Evolutionary conservation across 2,888 invertebrate species (phyloP).

Genomic region (Idaea dimidiata): DNA sequence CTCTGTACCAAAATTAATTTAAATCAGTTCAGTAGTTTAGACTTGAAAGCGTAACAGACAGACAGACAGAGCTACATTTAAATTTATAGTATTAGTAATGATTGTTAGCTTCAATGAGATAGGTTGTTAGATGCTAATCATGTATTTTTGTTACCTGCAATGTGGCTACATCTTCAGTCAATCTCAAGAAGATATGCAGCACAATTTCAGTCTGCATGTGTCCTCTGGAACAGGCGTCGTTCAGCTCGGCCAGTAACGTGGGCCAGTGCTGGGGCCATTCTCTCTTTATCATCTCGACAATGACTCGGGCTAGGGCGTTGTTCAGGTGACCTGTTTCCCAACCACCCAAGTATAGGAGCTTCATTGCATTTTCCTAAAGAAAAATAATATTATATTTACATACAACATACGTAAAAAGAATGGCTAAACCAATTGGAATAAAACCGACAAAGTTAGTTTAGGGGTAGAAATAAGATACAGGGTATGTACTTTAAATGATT

Average conservation of each 20-base stretch:
- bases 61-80: too few species aligned
- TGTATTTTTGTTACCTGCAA: constrained; percentile 82
- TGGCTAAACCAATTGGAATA: too few species aligned
- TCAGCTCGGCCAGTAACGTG: constrained; percentile 89
- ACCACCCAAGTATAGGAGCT: constrained; percentile 88
- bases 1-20: too few species aligned
- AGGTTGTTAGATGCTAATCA: too few species aligned
- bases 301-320: constrained; percentile 92
- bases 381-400: constrained; percentile 5
- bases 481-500: too few species aligned
- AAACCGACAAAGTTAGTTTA: too few species aligned
- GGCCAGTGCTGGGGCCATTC: constrained; percentile 99
- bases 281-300: constrained; percentile 97
- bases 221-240: constrained; percentile 89
- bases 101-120: too few species aligned
- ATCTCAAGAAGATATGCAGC: constrained; percentile 90
- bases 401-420: too few species aligned
- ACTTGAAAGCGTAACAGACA: too few species aligned
- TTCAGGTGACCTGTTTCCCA: constrained; percentile 89
- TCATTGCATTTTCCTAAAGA: constrained; percentile 91
- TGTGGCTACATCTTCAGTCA: constrained; percentile 96
- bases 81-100: too few species aligned
- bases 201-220: constrained; percentile 95
- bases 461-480: too few species aligned
- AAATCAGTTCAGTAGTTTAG: too few species aligned